Conservation (phyloP, 2,113 vertebrate species). For the Acrocephalus arundinaceus region DNA sequence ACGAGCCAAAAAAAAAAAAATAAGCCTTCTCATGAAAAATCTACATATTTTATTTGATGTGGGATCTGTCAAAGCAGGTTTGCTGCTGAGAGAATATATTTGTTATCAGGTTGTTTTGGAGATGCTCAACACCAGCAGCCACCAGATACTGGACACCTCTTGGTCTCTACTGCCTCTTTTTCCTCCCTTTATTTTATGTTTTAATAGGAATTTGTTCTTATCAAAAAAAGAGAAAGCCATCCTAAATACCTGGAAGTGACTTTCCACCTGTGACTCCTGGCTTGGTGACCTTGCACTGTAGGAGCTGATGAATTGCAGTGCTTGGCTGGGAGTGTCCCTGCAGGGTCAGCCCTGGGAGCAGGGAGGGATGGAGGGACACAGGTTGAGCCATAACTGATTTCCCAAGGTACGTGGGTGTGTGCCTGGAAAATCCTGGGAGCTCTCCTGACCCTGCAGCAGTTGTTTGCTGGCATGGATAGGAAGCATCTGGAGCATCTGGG, state of each 20-base stretch:
- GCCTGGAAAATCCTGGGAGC: background rate
- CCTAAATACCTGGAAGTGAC: background rate
- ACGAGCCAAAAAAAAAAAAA: background rate
- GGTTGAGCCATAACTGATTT: background rate
- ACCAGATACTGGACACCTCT: background rate
- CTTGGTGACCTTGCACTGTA: background rate
- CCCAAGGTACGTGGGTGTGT: fast-evolving
- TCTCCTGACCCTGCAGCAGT: fast-evolving
- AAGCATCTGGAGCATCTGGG: background rate
- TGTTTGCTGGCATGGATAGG: fast-evolving
- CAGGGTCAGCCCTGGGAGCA: background rate
- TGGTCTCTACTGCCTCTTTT: background rate
- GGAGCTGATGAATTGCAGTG: fast-evolving
- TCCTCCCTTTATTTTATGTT: background rate
- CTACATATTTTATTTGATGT: background rate
- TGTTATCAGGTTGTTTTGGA: background rate
- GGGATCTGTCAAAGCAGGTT: slow-evolving; percentile 22
- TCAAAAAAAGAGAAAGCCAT: background rate
- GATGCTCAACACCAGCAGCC: background rate
- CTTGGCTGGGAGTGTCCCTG: background rate
- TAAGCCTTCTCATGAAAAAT: slow-evolving; percentile 1
- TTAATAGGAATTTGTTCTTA: background rate
- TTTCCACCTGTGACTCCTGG: background rate
- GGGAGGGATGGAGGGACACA: background rate
- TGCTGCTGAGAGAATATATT: background rate